These are phyloP conservation scores for Mustela erminea DNA, from an alignment of 2,797 vertebrate genomes.

Conservation along the genomic window DNA sequence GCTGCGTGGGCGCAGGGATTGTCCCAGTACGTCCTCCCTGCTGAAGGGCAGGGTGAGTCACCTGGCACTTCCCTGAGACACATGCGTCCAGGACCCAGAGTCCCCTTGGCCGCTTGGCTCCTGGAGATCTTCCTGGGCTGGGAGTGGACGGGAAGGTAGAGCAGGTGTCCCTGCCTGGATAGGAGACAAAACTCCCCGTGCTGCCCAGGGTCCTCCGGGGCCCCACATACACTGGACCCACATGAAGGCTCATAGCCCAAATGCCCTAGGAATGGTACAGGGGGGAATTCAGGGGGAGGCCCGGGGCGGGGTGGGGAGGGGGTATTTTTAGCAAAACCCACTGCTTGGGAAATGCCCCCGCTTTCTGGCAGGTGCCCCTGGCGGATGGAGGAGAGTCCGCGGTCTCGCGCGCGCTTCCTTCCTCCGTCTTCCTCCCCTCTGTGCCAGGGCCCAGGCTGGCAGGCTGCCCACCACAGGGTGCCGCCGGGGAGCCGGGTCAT, in stretches of 20 bases:
- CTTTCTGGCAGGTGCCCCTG: not conserved
- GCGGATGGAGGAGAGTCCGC: rapidly evolving
- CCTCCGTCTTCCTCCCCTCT: rapidly evolving
- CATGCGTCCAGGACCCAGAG: rapidly evolving
- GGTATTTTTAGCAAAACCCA: not conserved
- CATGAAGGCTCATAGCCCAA: rapidly evolving
- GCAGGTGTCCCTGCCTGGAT: rapidly evolving
- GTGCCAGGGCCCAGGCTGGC: rapidly evolving
- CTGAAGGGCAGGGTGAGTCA: not conserved
- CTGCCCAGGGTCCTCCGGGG: not conserved
- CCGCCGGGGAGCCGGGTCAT: rapidly evolving
- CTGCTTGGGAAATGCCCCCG: not conserved
- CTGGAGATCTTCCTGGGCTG: not conserved
- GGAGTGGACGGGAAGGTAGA: rapidly evolving
- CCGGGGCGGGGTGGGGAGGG: not conserved
- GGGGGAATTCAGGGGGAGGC: not conserved
- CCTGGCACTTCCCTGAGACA: not conserved
- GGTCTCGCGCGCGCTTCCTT: rapidly evolving
- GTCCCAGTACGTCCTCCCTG: constrained; percentile 33
- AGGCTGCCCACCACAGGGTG: not conserved
- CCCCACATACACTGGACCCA: not conserved
- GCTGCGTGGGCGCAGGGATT: not conserved
- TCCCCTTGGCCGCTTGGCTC: rapidly evolving
- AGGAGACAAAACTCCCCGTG: rapidly evolving
- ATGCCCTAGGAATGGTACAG: rapidly evolving